These are phyloP conservation scores for Brienomyrus brachyistius DNA, from an alignment of 2,113 vertebrate species.

Conservation along the genomic window DNA sequence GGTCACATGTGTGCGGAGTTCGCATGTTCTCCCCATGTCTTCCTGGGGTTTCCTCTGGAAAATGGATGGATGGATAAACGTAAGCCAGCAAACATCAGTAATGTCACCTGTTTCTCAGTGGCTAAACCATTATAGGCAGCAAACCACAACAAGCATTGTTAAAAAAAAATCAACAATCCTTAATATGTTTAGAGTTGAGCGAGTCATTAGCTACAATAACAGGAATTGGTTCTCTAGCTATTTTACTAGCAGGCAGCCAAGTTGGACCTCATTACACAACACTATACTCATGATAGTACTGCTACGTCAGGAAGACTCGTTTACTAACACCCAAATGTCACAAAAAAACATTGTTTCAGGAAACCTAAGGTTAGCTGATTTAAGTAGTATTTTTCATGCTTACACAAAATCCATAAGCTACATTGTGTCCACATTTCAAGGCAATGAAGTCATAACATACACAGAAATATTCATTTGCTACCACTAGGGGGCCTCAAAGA, in stretches of 20 bases:
- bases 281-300: neutral
- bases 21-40: too few species aligned
- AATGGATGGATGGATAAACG: neutral
- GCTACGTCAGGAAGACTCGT: neutral
- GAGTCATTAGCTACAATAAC: neutral
- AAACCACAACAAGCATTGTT: neutral
- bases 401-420: neutral
- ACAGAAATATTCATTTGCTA: conserved; percentile 11
- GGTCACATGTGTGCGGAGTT: too few species aligned
- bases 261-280: neutral
- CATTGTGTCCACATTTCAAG: neutral
- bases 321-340: neutral
- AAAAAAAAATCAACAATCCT: neutral
- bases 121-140: neutral
- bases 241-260: neutral
- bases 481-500: conserved; percentile 58
- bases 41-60: too few species aligned
- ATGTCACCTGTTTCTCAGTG: neutral
- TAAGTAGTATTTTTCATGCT: neutral
- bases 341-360: neutral
- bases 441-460: neutral
- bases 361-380: neutral
- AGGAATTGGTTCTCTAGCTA: neutral
- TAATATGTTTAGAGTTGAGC: neutral
- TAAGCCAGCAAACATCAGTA: neutral